Evolutionary conservation across 1,140 invertebrate genomes (phyloP).

Genomic region (Temnothorax nylanderi): DNA sequence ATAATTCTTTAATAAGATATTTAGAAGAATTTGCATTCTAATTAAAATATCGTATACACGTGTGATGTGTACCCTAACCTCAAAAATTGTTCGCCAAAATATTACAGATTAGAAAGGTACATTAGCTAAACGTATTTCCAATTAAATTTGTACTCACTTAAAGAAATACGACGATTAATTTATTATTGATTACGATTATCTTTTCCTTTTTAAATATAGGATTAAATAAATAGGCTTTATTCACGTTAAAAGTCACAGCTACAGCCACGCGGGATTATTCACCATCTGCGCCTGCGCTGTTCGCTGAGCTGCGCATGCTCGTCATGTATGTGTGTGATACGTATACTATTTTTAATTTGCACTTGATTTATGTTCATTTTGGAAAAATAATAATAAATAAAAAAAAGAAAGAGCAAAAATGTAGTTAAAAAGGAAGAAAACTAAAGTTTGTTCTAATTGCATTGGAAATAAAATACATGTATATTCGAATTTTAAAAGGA

Average conservation of each 20-base stretch:
- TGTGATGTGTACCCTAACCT: background rate
- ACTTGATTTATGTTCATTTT: background rate
- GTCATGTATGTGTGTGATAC: too few relatives aligned
- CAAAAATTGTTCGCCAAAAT: background rate
- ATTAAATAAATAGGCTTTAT: background rate
- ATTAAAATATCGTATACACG: background rate
- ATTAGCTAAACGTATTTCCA: background rate
- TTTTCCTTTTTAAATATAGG: background rate
- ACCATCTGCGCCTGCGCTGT: background rate
- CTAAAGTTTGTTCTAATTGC: background rate
- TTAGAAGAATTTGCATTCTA: constrained; percentile 5
- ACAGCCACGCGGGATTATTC: background rate
- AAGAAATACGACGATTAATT: background rate
- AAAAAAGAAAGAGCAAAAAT: background rate
- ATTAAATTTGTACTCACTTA: constrained; percentile 12
- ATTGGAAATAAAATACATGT: background rate
- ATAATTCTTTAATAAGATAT: background rate
- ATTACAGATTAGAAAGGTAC: background rate
- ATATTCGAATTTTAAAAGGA: background rate
- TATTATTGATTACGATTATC: background rate
- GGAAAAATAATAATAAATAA: background rate
- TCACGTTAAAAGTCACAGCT: background rate
- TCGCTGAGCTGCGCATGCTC: background rate
- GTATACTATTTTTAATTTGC: background rate
- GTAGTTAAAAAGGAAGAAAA: background rate